Evolutionary conservation across 1,140 invertebrate genomes (phyloP), one percentile per base, ranked within the genome.

Genomic region (Penaeus chinensis): DNA sequence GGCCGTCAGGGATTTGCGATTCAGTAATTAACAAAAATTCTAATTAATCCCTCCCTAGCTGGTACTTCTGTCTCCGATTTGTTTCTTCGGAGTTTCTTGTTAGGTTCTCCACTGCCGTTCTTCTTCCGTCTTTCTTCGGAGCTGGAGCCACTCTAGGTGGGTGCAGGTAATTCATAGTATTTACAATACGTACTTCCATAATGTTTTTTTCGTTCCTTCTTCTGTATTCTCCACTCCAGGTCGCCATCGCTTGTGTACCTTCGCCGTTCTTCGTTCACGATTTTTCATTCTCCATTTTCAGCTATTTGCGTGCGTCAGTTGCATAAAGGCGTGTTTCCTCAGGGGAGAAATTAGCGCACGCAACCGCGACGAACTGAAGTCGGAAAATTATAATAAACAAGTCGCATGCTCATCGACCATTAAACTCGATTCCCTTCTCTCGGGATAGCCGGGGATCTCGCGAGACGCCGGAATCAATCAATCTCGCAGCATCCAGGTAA

Each of bases 11-110:
- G 85, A 87, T 87, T 87, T 77, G 85, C 85, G 47, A 87, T 81
- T 87, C 85, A 87, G 79, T 87, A 82, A 87, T 87, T 87, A 87
- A 87, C 47, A 82, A 87, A 87, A 87, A 87, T 87, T 74, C 47
- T 77, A 84, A 84, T 84, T 84, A 84, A 84, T 76, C 83, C 83
- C 13, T 76, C 74, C 74, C 69, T 63, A 37, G 61, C 27, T 62
- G n/a, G 66, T 71, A 54, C 54, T 71, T 71, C 66, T 71, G 32
- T 13, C 32, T 13, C n/a, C 22, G 32, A 13, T 71, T 71, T 32
- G n/a, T 71, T 71, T 32, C 32, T 13, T n/a, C 24, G 66, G 66
- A 71, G 66, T 16, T 16, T n/a, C 66, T 71, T 13, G 32, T 71
- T n/a, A 5, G 19, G 16, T 7, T 71, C 18, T 32, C 18, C 66